Evolutionary conservation across 2,888 invertebrate species (phyloP), one percentile per base, ranked within the genome.

Genomic region (Quadriops clusia): DNA sequence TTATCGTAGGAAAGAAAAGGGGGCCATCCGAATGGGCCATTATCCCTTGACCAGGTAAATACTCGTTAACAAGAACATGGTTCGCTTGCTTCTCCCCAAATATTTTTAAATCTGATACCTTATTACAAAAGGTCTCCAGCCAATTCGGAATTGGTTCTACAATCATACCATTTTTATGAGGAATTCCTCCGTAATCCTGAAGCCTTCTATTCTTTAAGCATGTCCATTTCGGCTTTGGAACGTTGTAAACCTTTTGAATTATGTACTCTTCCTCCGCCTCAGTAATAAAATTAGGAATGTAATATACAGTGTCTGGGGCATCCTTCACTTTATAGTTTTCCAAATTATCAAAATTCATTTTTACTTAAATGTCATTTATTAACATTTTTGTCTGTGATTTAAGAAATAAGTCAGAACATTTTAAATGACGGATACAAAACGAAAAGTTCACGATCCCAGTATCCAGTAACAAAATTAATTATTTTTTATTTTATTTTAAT

Each of bases 21-120:
- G 90, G 84, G 0, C 98, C 98, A 64, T 98, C 98, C 13, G 84
- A 76, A 64, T 98, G 97, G 2, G 95, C 85, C 84, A 97, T 84
- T 37, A 97, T 95, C 8, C 97, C 97, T 63, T 97, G 93, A 0
- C 89, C 87, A 1, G 91, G 69, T 37, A 73, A 58, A 63, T 97
- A 97, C 60, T 97, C 95, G 65, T 97, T 97, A 0, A 97, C 77
- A 17, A 97, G 64, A 2, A 94, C 80, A 65, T 97, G 97, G 60
- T 97, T 97, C 1, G 94, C 83, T 36, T 67, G 69, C 39, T 74
- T 74, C 3, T 70, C 71, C 24, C 70, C 72, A 65, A 91, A 87
- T 18, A 81, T 49, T 44, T 74, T 67, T 4, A 87, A 59, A 6
- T 62, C 56, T 41, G 73, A 66, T 36, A 94, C 72, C 62, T 70